These are phyloP conservation scores for Sesia bembeciformis DNA, from an alignment of 2,888 invertebrate species.

Conservation along the genomic window DNA sequence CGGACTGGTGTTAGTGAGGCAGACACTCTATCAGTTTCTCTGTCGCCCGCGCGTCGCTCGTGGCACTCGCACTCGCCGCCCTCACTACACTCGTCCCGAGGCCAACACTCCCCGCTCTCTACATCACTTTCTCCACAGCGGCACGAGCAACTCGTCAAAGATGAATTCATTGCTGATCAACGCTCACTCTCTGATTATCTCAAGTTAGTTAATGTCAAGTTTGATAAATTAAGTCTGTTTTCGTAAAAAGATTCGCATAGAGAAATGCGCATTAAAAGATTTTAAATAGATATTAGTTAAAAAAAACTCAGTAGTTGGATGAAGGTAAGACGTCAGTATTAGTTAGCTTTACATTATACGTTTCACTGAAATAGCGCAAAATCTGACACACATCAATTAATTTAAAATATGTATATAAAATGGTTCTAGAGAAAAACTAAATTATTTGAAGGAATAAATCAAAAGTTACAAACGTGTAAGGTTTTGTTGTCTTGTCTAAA, in stretches of 20 bases:
- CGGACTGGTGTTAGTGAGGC: background rate
- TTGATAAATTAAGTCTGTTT: background rate
- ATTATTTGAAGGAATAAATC: too few species aligned
- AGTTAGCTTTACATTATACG: background rate
- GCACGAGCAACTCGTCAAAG: slow-evolving; percentile 11
- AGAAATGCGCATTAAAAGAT: too few species aligned
- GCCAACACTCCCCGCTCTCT: slow-evolving; percentile 2
- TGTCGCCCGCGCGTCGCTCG: slow-evolving; percentile 9
- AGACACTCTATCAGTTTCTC: background rate
- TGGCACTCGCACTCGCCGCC: slow-evolving; percentile 15
- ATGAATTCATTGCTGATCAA: slow-evolving; percentile 35
- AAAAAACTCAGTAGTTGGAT: background rate
- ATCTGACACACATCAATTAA: too few species aligned
- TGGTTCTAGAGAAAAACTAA: too few species aligned
- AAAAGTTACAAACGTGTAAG: too few species aligned
- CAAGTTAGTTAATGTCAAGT: slow-evolving; percentile 7
- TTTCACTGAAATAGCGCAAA: background rate
- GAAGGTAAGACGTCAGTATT: background rate
- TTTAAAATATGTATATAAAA: too few species aligned
- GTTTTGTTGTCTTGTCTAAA: too few species aligned
- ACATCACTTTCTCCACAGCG: slow-evolving; percentile 6
- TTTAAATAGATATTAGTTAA: background rate
- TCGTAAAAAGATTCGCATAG: too few species aligned
- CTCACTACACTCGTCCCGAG: slow-evolving; percentile 15
- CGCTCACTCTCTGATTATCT: slow-evolving; percentile 23